Evolutionary conservation across 2,888 invertebrate species (phyloP).

Genomic region (Campopleginae sp.): DNA sequence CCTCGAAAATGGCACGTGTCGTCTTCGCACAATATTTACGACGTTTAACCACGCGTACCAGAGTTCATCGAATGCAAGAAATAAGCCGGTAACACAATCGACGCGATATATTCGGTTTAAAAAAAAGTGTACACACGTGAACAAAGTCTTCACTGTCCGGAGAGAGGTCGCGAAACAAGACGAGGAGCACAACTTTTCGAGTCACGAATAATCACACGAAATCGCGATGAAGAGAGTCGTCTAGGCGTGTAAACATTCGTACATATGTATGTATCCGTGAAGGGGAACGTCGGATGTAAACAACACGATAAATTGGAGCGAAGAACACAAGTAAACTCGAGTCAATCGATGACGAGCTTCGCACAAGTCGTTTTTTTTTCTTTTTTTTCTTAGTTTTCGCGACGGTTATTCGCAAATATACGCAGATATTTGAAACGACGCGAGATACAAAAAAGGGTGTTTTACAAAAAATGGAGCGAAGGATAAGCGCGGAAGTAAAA

Average conservation of each 20-base stretch:
- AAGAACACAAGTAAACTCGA: neutral
- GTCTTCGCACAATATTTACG: neutral
- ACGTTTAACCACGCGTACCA: neutral
- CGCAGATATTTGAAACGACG: neutral
- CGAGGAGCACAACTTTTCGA: neutral
- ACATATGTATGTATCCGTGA: neutral
- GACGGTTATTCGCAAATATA: neutral
- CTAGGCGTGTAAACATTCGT: neutral
- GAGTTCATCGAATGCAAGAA: conserved; percentile 1
- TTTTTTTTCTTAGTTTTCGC: neutral
- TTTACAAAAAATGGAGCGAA: neutral
- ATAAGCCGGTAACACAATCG: neutral
- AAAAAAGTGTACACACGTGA: neutral
- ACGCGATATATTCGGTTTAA: neutral
- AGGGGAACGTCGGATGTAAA: conserved; percentile 32
- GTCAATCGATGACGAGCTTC: neutral
- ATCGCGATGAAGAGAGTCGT: neutral
- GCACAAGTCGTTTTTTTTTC: conserved; percentile 13
- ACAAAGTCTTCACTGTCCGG: conserved; percentile 25
- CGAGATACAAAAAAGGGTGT: conserved; percentile 8
- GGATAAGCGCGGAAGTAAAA: neutral
- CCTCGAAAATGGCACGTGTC: conserved; percentile 12
- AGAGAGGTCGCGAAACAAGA: conserved; percentile 17
- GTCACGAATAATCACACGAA: conserved; percentile 27
- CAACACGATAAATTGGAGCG: conserved; percentile 5